Base-by-base conservation (phyloP, 2,113 vertebrate genomes). In the Seriola aureovittata region DNA sequence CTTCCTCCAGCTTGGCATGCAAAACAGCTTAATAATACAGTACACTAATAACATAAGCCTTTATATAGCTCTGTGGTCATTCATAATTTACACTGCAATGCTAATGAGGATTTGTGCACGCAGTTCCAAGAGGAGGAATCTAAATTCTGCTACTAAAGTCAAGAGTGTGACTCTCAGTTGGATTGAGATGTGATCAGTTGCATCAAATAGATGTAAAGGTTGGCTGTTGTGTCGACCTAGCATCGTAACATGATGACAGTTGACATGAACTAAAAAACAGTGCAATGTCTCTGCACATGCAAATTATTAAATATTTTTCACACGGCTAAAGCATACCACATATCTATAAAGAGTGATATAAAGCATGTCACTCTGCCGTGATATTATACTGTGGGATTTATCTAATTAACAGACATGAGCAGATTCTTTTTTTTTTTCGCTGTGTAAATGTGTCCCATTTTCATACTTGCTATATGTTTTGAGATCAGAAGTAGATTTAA, bases 41-140 rank as follows among this genome's bases (percentile, higher is more conserved):
- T 70, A 59, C 69, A 81, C 60, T 48, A 81, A 89, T 89, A 90
- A 86, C 82, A 84, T 78, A 80, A 75, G 74, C 63, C 81, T 90
- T 88, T 82, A 70, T 82, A 87, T 85, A 85, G 68, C 81, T 71
- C 78, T 80, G 57, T 80, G 76, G 82, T 82, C 82, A 90, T 93
- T 91, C 68, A 92, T 90, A 86, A 90, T 93, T 93, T 84, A 93
- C 90, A 64, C 32, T 81, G 80, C 77, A 80, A 88, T 89, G 78
- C 69, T 90, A 92, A 94, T 92, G 57, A 87, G 86, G 75, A 63
- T 65, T 88, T 86, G 73, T 89, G 82, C 87, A 38, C 82, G 65
- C 50, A 40, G 69, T 74, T 90, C 64, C 42, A 69, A 71, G 68
- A 65, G 67, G 65, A 84, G 55, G 25, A 87, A 85, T 73, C 55